Base-by-base conservation (phyloP, 2,113 vertebrate species). In the Sakesphorus luctuosus region DNA sequence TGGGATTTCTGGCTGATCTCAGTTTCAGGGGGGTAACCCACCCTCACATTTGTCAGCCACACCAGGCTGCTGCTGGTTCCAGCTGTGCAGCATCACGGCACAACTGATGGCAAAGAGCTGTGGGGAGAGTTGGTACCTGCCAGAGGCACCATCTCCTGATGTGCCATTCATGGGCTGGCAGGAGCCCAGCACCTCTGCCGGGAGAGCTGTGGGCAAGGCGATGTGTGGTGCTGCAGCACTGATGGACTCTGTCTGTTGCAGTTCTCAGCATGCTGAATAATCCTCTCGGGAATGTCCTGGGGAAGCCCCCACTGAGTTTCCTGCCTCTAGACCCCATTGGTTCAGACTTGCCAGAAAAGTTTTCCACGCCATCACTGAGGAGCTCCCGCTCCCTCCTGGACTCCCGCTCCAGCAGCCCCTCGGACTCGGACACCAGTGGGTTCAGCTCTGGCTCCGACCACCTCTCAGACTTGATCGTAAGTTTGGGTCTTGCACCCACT, bases 361-460 rank as follows among this genome's bases (percentile, higher is more conserved):
- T 99, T 91, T 98, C 99, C 29, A 96, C 98, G 1, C 98, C 99
- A 5, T 94, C 98, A 1, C 98, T 99, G 69, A 98, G 99, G 96
- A 98, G 93, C 31, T 97, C 98, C n/a, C 98, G 99, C 40, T 99
- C 99, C 71, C 98, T 99, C 80, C 92, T 99, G 97, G 99, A 99
- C 94, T 99, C 99, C 1, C 99, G 99, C 43, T 99, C 99, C 88
- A 99, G 99, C 97, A 99, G 99, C 92, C 99, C 99, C 26, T 99
- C 99, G 4, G 99, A 99, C 97, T 99, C 99, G 0, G 99, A 99
- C 96, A 99, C 99, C 89, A 99, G 99, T 50, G 99, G 99, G 76
- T 99, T 99, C 97, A 99, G 99, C 98, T 99, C 99, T 33, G 99
- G 99, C 63, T 99, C 99, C 0, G 99, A 99, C 94, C 99, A 99